Evolutionary conservation across 1,140 invertebrate genomes (phyloP).

Genomic region (Trichonephila clavipes): DNA sequence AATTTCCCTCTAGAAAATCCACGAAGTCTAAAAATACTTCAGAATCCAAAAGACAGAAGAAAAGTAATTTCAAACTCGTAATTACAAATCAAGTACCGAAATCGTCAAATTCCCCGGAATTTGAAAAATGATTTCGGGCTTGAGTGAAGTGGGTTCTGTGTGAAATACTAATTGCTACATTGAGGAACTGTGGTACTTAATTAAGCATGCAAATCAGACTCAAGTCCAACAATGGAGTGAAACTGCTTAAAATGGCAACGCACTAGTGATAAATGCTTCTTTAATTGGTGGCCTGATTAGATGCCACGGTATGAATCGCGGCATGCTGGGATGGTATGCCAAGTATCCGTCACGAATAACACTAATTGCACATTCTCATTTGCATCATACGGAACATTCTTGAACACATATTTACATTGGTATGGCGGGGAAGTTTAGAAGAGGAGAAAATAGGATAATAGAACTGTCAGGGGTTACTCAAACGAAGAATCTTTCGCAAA

Average conservation of each 20-base stretch:
- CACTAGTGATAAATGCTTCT: constrained; percentile 44
- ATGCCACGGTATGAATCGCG: constrained; percentile 7
- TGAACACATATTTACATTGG: not conserved
- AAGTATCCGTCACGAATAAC: constrained; percentile 18
- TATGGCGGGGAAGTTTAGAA: not conserved
- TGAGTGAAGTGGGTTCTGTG: not conserved
- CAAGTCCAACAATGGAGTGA: constrained; percentile 12
- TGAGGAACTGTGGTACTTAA: constrained; percentile 9
- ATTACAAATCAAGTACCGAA: constrained; percentile 27
- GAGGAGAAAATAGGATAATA: not conserved
- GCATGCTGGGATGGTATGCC: not conserved
- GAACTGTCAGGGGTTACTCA: not conserved
- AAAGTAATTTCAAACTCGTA: constrained; percentile 15
- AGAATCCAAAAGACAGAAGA: not conserved
- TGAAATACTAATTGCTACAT: constrained; percentile 39
- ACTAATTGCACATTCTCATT: constrained; percentile 29
- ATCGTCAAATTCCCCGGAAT: not conserved
- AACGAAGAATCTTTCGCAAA: no score
- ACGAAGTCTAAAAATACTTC: not conserved
- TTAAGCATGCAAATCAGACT: constrained; percentile 47
- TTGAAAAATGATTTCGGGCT: not conserved
- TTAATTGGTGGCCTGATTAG: constrained; percentile 47
- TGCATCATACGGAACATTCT: not conserved
- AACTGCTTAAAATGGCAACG: constrained; percentile 10
- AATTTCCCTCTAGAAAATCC: not conserved